Base-by-base conservation (phyloP, 2,113 vertebrate species). In the Coryphaenoides rupestris region DNA sequence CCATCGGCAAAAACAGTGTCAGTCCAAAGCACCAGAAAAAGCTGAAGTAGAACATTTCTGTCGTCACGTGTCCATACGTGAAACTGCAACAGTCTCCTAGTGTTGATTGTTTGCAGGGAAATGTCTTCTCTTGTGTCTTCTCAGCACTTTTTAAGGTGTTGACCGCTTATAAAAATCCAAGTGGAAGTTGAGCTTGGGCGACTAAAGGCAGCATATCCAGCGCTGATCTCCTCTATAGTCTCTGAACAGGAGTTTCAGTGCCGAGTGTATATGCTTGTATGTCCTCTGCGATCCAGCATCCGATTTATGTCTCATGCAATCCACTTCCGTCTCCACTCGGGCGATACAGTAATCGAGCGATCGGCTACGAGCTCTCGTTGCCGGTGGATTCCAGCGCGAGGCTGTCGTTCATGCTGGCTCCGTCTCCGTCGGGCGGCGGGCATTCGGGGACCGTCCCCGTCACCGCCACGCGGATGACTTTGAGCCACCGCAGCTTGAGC, bases 401-500 rank as follows among this genome's bases (percentile, higher is more conserved):
- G 33, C 66, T 68, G 50, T 89, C 82, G 3, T n/a, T 59, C 21
- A 28, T 4, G 55, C 7, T 58, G 33, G 54, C 10, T 0, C 17
- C 59, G 68, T 56, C 26, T 55, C 70, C 82, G 59, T 80, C 72
- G 23, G 80, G 66, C 3, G 76, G 66, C 0, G 74, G 78, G 23
- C 69, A 58, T 26, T 92, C 87, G 4, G 90, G 80, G 0, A 88
- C 88, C 82, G 95, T 95, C 54, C 97, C 97, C 21, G 69, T 94
- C 79, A 96, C 96, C 5, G 96, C 96, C 83, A 95, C 79, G 40
- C 91, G 84, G 66, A 99, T 94, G 63, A 96, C 87, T 82, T 89
- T 93, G 2, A 99, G 87, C 97, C 97, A 99, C 73, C 93, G 95
- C 84, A 96, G 94, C 74, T 98, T 99, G 0, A 95, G 86, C 46